Evolutionary conservation across 2,797 vertebrate genomes (phyloP), one percentile per base, ranked within the genome.

Genomic region (Peromyscus aztecus): DNA sequence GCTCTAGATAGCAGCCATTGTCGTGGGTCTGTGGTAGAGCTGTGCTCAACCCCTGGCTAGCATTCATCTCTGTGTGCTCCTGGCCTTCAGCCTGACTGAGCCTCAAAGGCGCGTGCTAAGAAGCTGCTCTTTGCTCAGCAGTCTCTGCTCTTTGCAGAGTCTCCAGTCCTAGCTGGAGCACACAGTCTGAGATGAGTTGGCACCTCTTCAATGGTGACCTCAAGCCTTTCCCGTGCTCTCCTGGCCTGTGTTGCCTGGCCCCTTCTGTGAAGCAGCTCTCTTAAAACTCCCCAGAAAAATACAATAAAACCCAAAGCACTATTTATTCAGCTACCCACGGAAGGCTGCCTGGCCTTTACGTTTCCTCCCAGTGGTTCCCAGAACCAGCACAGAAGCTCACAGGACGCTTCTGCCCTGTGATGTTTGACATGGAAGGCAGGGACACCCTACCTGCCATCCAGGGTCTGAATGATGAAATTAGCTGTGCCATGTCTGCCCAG

Each of bases 141-240:
- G 31, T 27, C 31, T 85, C 40, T 27, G 55, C 23, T 5, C 16
- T 71, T 83, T 52, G 40, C 29, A 27, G 46, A 34, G 63, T 29
- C 24, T 31, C 12, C 11, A 4, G 21, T 46, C 4, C 19, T 24
- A 37, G 52, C 31, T 4, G 0, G 11, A 12, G 14, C 21, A 10
- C 27, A 13, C 1, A 10, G 21, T 23, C 3, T 12, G 61, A 52
- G 49, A 31, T 4, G 46, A 29, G 8, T 67, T 34, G 31, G 24
- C 4, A 55, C 43, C 75, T 61, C 0, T 13, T 55, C 49, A 34
- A 9, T 11, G 46, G 10, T 1, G 0, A 34, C 34, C 46, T 63
- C 2, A 23, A 49, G 63, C 49, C 61, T 27, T 11, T 0, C 52
- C 76, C 0, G 0, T n/a, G 8, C 24, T 83, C n/a, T 23, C 0